phyloP scores from a whole-genome alignment of 2,113 vertebrate genomes.

The Pionites leucogaster region DNA sequence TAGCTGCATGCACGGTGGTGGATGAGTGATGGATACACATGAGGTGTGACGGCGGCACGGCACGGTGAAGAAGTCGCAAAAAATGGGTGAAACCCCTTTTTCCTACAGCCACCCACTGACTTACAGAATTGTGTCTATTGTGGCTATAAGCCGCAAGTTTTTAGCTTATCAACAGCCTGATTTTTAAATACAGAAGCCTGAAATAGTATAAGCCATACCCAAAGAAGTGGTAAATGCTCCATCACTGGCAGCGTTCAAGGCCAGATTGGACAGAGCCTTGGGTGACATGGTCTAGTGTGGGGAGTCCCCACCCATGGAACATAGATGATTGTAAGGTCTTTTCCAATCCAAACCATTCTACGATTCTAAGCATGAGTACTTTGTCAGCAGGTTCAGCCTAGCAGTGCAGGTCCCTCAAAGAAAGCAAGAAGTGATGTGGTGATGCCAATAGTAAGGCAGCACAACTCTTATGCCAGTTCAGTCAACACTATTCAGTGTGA shows the following conservation, averaged over 20 bases:
- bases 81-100: accelerated
- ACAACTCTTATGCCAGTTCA: not conserved
- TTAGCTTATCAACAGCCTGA: not conserved
- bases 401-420: not conserved
- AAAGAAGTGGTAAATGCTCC: not conserved
- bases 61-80: not conserved
- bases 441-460: accelerated
- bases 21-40: not conserved
- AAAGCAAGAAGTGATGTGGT: not conserved
- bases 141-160: not conserved
- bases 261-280: not conserved
- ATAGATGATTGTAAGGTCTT: not conserved
- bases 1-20: accelerated
- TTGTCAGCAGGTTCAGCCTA: not conserved
- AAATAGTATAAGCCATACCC: not conserved
- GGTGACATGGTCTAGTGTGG: not conserved
- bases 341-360: not conserved
- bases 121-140: not conserved
- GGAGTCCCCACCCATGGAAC: not conserved
- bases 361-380: accelerated
- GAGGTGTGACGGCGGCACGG: not conserved
- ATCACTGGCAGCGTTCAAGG: not conserved
- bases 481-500: accelerated
- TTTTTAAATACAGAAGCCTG: not conserved
- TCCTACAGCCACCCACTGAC: accelerated